Base-by-base conservation (phyloP, 2,113 vertebrate genomes). In the Microcebus tavaratra region DNA sequence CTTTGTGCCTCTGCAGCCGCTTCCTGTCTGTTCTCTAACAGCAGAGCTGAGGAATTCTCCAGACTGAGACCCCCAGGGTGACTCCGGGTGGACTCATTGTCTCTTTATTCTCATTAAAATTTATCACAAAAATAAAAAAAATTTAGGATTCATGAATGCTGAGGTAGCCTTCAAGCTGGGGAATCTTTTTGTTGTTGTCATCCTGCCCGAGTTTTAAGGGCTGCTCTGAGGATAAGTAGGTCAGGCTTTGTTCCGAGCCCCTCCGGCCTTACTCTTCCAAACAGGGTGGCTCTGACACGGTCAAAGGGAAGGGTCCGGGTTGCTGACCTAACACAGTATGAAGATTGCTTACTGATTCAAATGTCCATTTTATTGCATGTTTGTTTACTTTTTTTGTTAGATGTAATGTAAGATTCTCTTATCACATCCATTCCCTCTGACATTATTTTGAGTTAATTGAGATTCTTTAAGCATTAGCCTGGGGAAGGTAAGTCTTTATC, bases 401-500 rank as follows among this genome's bases (percentile, higher is more conserved):
- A 99, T 98, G 98, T 99, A 98, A 99, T 98, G 99, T 99, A 99
- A 99, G 99, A 98, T 98, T 99, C 98, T 99, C 98, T 99, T 99
- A 99, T 98, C 99, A 99, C 99, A 99, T 99, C 98, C 99, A 99
- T 99, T 98, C 98, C 99, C 99, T 98, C 99, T 99, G 99, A 99
- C 99, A 99, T 99, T 98, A 98, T 99, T 98, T 99, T 98, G 98
- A 99, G 99, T 99, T 99, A 99, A 99, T 99, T 99, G 98, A 99
- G 98, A 99, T 99, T 99, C 98, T 99, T 99, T 99, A 99, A 99
- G 99, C 98, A 57, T 99, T 99, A 99, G 99, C 99, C 98, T 99
- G 99, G 99, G 99, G 99, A 99, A 99, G 99, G 99, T 99, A 99
- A 99, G 99, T 99, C 99, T 98, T 99, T 98, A 99, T 99, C 99